These are phyloP conservation scores for Propithecus perrieri DNA, from an alignment of 2,797 vertebrate genomes.

Conservation along the genomic window DNA sequence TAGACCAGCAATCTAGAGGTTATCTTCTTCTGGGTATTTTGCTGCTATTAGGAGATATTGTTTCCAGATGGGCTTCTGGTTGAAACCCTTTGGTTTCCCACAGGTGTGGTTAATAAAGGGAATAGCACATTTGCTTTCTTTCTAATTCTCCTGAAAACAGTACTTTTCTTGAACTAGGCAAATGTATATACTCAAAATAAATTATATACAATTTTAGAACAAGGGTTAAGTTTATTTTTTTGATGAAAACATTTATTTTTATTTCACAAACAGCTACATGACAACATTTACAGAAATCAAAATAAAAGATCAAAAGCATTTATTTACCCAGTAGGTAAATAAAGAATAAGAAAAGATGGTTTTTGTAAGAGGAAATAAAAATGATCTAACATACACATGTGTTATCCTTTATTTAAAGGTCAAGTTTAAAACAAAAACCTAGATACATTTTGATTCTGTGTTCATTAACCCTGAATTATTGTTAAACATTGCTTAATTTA, in stretches of 20 bases:
- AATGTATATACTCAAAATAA: background rate
- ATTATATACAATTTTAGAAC: background rate
- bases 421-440: conserved; percentile 12
- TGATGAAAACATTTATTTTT: background rate
- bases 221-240: background rate
- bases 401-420: background rate
- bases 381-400: background rate
- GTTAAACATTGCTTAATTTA: background rate
- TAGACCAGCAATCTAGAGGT: background rate
- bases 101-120: background rate
- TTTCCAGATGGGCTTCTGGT: background rate
- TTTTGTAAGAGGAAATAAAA: conserved; percentile 31
- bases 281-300: conserved; percentile 48
- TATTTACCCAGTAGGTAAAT: background rate
- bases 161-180: background rate
- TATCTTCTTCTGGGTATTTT: background rate
- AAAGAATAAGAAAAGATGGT: conserved; percentile 30
- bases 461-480: background rate
- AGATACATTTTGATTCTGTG: background rate
- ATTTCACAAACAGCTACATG: conserved; percentile 39
- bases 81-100: background rate
- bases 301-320: conserved; percentile 30
- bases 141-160: background rate
- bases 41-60: background rate
- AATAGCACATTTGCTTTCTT: conserved; percentile 3